A percentile compares a stretch with the other conserved stretches of the same genome.
Evolutionary conservation across 2,113 vertebrate genomes (phyloP).

Genomic region (Thomomys bottae): DNA sequence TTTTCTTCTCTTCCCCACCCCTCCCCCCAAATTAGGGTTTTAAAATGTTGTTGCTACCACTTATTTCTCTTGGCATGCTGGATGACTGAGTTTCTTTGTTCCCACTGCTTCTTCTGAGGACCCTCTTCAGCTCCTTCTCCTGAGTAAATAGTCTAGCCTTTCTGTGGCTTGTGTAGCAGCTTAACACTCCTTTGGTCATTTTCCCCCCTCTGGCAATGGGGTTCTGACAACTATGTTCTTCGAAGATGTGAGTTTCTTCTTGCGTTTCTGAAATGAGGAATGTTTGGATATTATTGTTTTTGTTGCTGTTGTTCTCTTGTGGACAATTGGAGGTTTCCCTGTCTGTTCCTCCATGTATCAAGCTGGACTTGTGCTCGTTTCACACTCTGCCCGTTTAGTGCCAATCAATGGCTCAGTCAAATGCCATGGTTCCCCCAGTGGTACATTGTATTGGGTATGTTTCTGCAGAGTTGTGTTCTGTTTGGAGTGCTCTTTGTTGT

Average conservation of each 20-base stretch:
- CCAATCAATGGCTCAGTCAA: constrained; percentile 65
- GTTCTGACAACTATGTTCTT: background rate
- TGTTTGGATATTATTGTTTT: constrained; percentile 27
- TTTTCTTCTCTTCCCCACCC: constrained; percentile 70
- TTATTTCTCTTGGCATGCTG: constrained; percentile 67
- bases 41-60: constrained; percentile 75
- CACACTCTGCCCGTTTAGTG: constrained; percentile 78
- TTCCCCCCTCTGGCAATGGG: background rate
- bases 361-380: constrained; percentile 81
- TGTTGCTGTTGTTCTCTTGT: background rate
- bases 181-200: constrained; percentile 21
- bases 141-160: constrained; percentile 70
- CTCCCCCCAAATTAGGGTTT: constrained; percentile 73
- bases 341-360: constrained; percentile 37
- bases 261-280: constrained; percentile 37
- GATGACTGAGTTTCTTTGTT: constrained; percentile 71
- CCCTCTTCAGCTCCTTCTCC: constrained; percentile 54
- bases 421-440: constrained; percentile 63
- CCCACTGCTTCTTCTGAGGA: constrained; percentile 61
- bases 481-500: constrained; percentile 49
- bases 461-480: constrained; percentile 71
- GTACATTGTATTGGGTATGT: constrained; percentile 7
- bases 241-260: background rate
- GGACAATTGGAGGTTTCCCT: constrained; percentile 29
- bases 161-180: constrained; percentile 59